phyloP scores from a whole-genome alignment of 23 tunicate genomes.

The Trididemnum clinides region DNA sequence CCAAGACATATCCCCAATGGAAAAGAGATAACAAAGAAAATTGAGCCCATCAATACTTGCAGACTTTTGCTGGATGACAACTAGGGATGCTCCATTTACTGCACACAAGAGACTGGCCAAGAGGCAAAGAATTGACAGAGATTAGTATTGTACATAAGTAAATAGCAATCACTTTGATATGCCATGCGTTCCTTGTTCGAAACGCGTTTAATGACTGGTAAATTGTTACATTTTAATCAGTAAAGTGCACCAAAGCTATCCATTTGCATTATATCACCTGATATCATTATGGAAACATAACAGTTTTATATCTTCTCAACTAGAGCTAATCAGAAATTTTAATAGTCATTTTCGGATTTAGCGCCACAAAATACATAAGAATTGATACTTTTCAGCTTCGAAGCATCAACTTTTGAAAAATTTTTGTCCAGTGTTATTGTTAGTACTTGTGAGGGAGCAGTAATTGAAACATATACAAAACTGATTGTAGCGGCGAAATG shows the following conservation, averaged over 20 bases:
- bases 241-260: conserved; percentile 27
- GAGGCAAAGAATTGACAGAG: conserved; percentile 28
- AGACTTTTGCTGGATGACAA: conserved; percentile 31
- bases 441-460: too few relatives aligned
- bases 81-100: conserved; percentile 28
- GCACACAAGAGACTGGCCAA: conserved; percentile 41
- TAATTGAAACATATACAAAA: too few relatives aligned
- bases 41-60: conserved; percentile 34
- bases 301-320: conserved; percentile 7
- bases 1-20: conserved; percentile 36
- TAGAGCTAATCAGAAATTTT: conserved; percentile 25
- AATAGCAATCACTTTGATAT: conserved; percentile 3
- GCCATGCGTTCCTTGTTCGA: background rate
- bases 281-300: background rate
- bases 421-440: conserved; percentile 25
- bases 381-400: background rate
- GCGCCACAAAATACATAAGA: conserved; percentile 28
- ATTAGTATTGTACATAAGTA: background rate
- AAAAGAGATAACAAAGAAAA: conserved; percentile 37
- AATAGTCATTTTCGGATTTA: conserved; percentile 13
- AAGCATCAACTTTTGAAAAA: conserved; percentile 42
- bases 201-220: background rate
- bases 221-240: conserved; percentile 1
- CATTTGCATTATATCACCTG: background rate
- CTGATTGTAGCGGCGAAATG: too few relatives aligned